Conservation (phyloP, 2,113 vertebrate species). For the crab-eating macaque (Macaca fascicularis) region DNA sequence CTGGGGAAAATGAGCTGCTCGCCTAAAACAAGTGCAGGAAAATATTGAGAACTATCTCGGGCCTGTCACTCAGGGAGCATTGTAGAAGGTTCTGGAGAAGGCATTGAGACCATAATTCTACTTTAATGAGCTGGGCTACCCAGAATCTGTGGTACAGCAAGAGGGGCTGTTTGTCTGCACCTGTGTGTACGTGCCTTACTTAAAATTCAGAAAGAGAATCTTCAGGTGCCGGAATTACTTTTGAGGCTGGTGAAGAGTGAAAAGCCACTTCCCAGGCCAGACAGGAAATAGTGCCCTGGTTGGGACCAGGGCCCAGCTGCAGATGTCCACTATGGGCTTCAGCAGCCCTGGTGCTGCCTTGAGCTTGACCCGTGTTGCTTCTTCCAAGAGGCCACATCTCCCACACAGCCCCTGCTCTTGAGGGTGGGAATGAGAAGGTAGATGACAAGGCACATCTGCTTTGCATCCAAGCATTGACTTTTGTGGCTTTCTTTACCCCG, state of each 20-base stretch:
- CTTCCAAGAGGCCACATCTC: background rate
- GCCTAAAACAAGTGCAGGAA: background rate
- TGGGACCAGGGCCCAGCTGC: background rate
- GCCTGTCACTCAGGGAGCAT: background rate
- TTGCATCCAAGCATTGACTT: background rate
- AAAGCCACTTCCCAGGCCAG: background rate
- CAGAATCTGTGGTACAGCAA: rapidly evolving
- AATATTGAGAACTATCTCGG: background rate
- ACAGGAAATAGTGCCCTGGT: background rate
- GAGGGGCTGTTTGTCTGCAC: rapidly evolving
- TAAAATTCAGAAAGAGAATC: background rate
- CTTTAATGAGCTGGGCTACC: background rate
- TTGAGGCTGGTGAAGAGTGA: rapidly evolving
- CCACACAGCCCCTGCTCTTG: background rate
- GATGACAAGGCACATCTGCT: background rate
- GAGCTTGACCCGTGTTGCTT: background rate
- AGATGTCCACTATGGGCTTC: too few species aligned
- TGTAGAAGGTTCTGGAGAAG: background rate
- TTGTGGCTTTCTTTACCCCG: background rate
- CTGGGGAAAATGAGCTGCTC: background rate
- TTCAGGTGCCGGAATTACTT: background rate
- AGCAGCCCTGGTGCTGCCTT: rapidly evolving
- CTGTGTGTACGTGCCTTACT: rapidly evolving
- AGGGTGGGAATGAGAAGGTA: background rate
- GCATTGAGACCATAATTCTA: background rate